phyloP scores from a whole-genome alignment of 2,888 invertebrate species.

The Archips crataeganus region DNA sequence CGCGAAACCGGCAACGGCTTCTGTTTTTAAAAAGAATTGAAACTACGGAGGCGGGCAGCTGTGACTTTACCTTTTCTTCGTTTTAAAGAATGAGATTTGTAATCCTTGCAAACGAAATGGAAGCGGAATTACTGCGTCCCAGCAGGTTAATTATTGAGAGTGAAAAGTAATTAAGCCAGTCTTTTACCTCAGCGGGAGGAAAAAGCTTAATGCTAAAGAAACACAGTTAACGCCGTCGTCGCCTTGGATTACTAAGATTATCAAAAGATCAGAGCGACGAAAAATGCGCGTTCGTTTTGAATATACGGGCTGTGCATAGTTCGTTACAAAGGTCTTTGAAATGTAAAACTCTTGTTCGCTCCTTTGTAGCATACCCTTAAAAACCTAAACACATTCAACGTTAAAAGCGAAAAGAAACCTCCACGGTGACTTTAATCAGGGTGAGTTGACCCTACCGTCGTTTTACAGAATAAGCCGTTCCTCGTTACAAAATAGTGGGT shows the following conservation, averaged over 20 bases:
- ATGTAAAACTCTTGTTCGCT: conserved; percentile 58
- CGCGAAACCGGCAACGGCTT: conserved; percentile 49
- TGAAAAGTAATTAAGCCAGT: conserved; percentile 42
- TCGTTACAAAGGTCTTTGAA: conserved; percentile 60
- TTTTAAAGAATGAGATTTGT: conserved; percentile 30
- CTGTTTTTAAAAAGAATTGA: conserved; percentile 44
- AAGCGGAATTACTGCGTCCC: conserved; percentile 35
- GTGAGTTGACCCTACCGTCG: conserved; percentile 3
- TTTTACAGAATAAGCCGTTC: background rate
- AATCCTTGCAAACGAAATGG: conserved; percentile 37
- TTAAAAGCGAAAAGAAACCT: conserved; percentile 16
- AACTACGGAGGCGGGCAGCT: conserved; percentile 35
- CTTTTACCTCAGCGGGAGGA: conserved; percentile 40
- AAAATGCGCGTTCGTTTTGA: conserved; percentile 45
- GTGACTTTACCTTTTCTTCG: conserved; percentile 35
- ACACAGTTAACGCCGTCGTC: conserved; percentile 33
- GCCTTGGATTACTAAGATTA: conserved; percentile 37
- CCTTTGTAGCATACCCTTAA: conserved; percentile 48
- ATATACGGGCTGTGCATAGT: conserved; percentile 47
- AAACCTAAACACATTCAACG: conserved; percentile 24
- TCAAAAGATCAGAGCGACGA: conserved; percentile 45
- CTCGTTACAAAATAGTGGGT: background rate
- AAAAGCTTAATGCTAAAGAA: conserved; percentile 38
- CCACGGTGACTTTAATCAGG: conserved; percentile 14
- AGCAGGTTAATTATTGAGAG: conserved; percentile 43